Evolutionary conservation across 2,797 vertebrate species (phyloP).

Genomic region (Alectoris magna): DNA sequence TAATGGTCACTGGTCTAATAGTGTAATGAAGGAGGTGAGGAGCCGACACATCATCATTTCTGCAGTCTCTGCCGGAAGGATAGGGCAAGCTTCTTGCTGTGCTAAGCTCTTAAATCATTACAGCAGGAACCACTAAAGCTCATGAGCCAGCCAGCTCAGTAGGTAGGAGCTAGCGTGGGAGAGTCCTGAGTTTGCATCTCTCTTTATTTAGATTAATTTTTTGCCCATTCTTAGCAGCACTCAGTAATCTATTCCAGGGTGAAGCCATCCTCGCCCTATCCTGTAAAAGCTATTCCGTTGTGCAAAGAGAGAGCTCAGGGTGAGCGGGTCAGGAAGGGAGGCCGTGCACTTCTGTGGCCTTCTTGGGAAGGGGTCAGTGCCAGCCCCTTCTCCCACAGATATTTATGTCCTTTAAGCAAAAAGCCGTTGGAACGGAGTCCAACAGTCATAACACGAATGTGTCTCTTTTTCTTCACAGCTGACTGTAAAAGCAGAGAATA

Average conservation of each 20-base stretch:
- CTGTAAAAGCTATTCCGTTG: background rate
- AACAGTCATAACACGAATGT: background rate
- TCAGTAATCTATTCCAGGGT: background rate
- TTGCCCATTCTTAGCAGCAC: background rate
- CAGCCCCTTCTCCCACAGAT: background rate
- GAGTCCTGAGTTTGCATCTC: background rate
- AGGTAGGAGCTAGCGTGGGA: fast-evolving
- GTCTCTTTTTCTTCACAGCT: background rate
- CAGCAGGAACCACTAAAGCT: fast-evolving
- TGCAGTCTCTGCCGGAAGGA: background rate
- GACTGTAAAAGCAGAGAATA: background rate
- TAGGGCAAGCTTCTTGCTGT: background rate
- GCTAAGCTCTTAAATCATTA: background rate
- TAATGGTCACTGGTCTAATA: background rate
- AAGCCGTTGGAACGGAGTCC: background rate
- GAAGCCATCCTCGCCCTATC: background rate
- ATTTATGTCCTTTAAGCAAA: background rate
- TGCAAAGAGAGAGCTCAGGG: background rate
- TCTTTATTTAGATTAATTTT: background rate
- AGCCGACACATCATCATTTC: fast-evolving
- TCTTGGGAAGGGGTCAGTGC: background rate
- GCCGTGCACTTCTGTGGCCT: background rate
- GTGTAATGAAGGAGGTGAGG: fast-evolving
- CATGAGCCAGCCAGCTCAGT: fast-evolving
- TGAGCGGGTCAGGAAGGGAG: background rate